Conservation (phyloP, 2,797 vertebrate species). For the Hemibagrus guttatus region DNA sequence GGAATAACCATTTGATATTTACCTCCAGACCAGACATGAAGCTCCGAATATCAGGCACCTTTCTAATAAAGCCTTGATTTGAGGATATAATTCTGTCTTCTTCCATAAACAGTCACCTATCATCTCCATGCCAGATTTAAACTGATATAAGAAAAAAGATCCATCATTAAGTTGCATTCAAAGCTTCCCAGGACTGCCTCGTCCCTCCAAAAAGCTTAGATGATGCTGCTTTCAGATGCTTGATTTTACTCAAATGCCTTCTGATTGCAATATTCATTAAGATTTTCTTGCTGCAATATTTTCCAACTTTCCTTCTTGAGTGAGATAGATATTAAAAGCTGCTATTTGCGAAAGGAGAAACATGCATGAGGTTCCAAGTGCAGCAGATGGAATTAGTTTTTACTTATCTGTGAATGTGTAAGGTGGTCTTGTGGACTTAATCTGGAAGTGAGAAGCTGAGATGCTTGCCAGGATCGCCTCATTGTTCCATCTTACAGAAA, state of each 20-base stretch:
- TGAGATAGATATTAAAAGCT: conserved; percentile 34
- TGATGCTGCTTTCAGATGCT: background rate
- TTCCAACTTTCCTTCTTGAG: conserved; percentile 7
- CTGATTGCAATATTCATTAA: conserved; percentile 38
- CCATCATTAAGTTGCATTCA: background rate
- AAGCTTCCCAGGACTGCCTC: conserved; percentile 9
- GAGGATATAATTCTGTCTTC: conserved; percentile 38
- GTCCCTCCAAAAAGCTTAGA: background rate
- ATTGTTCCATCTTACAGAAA: background rate
- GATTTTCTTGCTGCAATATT: conserved; percentile 16
- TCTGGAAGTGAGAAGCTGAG: conserved; percentile 1
- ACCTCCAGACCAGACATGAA: conserved; percentile 42
- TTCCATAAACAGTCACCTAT: background rate
- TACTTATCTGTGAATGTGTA: background rate
- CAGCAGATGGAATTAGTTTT: conserved; percentile 21
- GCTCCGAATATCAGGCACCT: conserved; percentile 59
- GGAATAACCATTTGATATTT: conserved; percentile 45
- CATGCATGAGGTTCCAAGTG: background rate
- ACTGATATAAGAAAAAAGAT: background rate
- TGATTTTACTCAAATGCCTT: conserved; percentile 37
- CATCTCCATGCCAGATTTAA: background rate
- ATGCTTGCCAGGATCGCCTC: conserved; percentile 4
- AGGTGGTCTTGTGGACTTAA: conserved; percentile 5
- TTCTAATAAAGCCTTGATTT: conserved; percentile 51
- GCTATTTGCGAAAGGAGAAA: conserved; percentile 15